A percentile compares a stretch with the other conserved stretches of the same genome.
Conservation (phyloP, 2,113 vertebrate genomes). For the Vimba vimba region DNA sequence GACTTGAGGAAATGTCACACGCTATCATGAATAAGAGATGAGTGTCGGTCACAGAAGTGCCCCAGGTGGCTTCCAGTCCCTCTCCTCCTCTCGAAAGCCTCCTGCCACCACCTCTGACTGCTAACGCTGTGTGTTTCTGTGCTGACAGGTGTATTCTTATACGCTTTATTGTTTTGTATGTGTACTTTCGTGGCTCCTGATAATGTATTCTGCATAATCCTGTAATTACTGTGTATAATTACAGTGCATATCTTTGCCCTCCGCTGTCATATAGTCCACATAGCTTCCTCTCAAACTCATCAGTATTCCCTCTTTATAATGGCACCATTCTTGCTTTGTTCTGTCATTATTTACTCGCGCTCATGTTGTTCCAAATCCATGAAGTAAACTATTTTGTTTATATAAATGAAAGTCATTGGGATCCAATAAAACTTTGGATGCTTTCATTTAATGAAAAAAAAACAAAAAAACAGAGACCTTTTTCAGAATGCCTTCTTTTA, state of each 20-base stretch:
- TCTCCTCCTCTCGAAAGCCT: constrained; percentile 28
- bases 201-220: constrained; percentile 13
- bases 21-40: constrained; percentile 58
- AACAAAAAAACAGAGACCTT: no score
- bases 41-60: constrained; percentile 45
- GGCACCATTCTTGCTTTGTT: constrained; percentile 9
- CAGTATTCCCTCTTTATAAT: constrained; percentile 5
- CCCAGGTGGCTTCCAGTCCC: constrained; percentile 32
- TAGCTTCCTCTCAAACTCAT: neutral
- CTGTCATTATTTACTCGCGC: neutral
- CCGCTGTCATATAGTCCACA: constrained; percentile 23
- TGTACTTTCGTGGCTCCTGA: neutral
- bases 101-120: constrained; percentile 30
- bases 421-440: neutral
- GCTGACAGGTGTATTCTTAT: constrained; percentile 29
- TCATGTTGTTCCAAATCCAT: neutral
- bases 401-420: neutral
- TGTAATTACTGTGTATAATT: constrained; percentile 30
- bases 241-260: constrained; percentile 27
- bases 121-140: constrained; percentile 11
- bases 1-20: constrained; percentile 56
- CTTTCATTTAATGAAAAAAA: neutral
- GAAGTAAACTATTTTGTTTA: neutral
- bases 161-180: neutral
- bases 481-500: no score